These are phyloP conservation scores for Stenotaenia linearis DNA, from an alignment of 2,888 invertebrate genomes.

Conservation along the genomic window DNA sequence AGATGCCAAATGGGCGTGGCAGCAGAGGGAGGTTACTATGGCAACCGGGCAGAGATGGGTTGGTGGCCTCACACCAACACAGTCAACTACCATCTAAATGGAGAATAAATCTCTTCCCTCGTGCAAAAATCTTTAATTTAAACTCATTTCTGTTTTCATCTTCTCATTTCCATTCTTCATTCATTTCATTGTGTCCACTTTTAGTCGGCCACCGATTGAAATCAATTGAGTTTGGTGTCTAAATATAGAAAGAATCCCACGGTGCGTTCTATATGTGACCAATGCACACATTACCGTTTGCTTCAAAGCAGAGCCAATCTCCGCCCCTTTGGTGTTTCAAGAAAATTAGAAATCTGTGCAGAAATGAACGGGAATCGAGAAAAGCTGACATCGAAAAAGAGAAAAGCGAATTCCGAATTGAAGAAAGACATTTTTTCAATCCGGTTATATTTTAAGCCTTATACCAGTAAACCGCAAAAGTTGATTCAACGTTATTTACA, in stretches of 20 bases:
- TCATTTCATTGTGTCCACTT: neutral
- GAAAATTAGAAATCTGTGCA: conserved; percentile 6
- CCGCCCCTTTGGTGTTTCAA: conserved; percentile 15
- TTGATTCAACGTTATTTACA: no score
- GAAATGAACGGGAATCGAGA: neutral
- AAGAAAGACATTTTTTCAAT: no score
- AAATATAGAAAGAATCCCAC: neutral
- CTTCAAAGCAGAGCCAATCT: neutral
- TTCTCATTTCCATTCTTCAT: neutral
- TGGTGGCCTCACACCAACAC: conserved; percentile 7
- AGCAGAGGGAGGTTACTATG: neutral
- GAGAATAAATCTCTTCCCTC: neutral
- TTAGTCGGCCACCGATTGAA: neutral
- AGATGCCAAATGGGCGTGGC: conserved; percentile 6
- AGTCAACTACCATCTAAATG: neutral
- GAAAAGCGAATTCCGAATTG: neutral
- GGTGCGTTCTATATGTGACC: neutral
- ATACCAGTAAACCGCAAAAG: no score
- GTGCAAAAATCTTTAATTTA: neutral
- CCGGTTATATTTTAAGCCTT: no score
- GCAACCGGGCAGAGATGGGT: neutral
- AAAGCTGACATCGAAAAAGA: neutral
- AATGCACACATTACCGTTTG: conserved; percentile 14
- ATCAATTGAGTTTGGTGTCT: neutral
- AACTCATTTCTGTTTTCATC: neutral